Evolutionary conservation across 2,113 vertebrate genomes (phyloP), one percentile per base, ranked within the genome.

Genomic region (Poeciliopsis turrubarensis): DNA sequence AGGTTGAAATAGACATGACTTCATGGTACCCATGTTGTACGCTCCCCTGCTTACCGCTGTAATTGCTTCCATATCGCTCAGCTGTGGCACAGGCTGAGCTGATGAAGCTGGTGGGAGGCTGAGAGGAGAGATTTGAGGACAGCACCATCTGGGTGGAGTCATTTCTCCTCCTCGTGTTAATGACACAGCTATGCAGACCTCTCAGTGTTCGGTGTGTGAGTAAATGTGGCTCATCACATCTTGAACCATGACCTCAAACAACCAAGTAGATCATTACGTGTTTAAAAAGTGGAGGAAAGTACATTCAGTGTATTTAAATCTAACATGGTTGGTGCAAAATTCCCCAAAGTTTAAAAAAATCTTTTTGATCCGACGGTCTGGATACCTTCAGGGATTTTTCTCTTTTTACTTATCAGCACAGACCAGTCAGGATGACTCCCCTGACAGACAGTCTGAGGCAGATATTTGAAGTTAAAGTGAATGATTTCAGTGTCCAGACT

Each of bases 21-120:
- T 86, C 84, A 57, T 79, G 78, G 73, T 80, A 70, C 81, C 79
- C 68, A n/a, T 6, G 8, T 80, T 63, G 85, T 84, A 78, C 62
- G 75, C 85, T 90, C 44, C 78, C 72, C 57, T 72, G 78, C 65
- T 80, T 51, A 70, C 47, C 37, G 79, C 80, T 81, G 15, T 93
- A 94, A 94, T 93, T 94, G 86, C 89, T 94, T 93, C 92, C 93
- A 93, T 93, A 84, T 87, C 80, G 85, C 77, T 84, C 66, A 73
- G 90, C 88, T 81, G 86, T 86, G 87, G 84, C 68, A 60, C 75
- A 27, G 69, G 77, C 85, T 73, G 41, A 41, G 75, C 75, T 81
- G 82, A 86, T 89, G 86, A 88, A 82, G 91, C 87, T 77, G 84
- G 88, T 44, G 75, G 72, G 89, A 90, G 78, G 81, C 79, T 75